Evolutionary conservation across 2,113 vertebrate species (phyloP).

Genomic region (Dendrocopos noguchii): DNA sequence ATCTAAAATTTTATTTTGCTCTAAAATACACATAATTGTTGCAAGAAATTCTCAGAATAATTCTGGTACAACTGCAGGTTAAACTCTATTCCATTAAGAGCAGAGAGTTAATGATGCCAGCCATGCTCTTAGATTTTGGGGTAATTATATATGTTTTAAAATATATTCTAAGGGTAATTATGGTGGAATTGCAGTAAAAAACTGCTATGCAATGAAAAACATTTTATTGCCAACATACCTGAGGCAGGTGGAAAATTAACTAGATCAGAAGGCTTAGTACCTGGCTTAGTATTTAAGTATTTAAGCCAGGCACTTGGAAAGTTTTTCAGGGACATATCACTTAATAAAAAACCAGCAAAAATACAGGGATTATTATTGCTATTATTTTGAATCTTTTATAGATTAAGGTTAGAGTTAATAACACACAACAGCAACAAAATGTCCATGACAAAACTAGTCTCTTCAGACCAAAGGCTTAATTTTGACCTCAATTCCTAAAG

Average conservation of each 20-base stretch:
- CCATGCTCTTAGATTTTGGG: neutral
- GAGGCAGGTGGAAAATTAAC: neutral
- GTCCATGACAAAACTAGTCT: neutral
- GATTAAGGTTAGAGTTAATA: neutral
- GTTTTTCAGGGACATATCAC: neutral
- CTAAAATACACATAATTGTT: neutral
- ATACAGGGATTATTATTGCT: neutral
- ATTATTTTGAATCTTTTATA: neutral
- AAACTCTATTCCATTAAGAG: conserved; percentile 9
- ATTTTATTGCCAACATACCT: neutral
- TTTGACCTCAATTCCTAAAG: neutral
- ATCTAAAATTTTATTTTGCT: neutral
- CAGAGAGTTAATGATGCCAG: neutral
- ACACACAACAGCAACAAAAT: neutral
- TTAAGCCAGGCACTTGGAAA: neutral
- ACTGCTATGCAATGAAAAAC: neutral
- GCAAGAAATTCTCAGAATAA: neutral
- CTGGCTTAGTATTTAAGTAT: neutral
- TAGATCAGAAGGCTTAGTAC: neutral
- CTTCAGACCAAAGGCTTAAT: neutral
- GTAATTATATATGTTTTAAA: neutral
- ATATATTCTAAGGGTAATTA: conserved; percentile 17
- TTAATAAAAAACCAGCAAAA: neutral
- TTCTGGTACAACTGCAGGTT: neutral
- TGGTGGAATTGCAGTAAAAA: conserved; percentile 20